Conservation (phyloP, 2,113 vertebrate genomes). For the Typhlomys cinereus region DNA sequence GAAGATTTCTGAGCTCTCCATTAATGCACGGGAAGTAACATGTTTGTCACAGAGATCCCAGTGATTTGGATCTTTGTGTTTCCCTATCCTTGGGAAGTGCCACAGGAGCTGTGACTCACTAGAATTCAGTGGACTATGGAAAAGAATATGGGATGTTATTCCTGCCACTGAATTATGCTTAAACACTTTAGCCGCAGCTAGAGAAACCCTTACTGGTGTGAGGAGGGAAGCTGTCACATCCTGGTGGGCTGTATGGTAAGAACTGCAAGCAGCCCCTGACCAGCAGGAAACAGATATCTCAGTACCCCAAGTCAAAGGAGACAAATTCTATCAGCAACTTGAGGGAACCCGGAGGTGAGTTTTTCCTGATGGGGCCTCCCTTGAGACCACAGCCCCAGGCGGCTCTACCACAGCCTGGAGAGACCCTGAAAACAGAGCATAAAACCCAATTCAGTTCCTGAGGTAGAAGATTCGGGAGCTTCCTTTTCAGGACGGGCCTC, state of each 20-base stretch:
- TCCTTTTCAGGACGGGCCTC: neutral
- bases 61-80: neutral
- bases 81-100: too few species aligned
- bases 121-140: neutral
- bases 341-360: neutral
- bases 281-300: neutral
- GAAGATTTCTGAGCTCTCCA: neutral
- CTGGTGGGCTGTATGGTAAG: neutral
- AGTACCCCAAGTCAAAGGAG: neutral
- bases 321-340: neutral
- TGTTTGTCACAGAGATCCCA: neutral
- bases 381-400: neutral
- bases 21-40: fast-evolving
- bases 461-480: neutral
- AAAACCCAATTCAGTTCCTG: neutral
- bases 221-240: neutral
- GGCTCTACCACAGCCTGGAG: neutral
- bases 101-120: neutral
- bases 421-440: neutral
- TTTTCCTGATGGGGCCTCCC: neutral
- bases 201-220: neutral
- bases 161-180: too few species aligned
- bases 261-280: neutral
- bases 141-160: neutral
- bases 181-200: neutral